These are phyloP conservation scores for Microtus californicus DNA, from an alignment of 2,797 vertebrate genomes.

Conservation along the genomic window DNA sequence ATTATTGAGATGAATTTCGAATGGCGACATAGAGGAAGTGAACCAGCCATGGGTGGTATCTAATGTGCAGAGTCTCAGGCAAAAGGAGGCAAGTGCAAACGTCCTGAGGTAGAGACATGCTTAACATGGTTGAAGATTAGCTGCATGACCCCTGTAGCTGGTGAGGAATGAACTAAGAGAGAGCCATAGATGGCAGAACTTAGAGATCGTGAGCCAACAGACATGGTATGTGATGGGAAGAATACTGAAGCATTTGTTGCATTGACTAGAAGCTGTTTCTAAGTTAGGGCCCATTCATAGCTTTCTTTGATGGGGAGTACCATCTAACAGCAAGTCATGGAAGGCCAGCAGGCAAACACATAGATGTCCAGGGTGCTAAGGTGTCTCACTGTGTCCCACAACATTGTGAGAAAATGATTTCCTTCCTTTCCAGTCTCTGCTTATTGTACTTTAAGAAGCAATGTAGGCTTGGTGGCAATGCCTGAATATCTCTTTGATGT, in stretches of 20 bases:
- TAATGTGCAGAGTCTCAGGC: neutral
- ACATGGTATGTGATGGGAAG: neutral
- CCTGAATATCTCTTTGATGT: neutral
- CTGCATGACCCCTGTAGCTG: neutral
- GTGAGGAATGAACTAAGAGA: neutral
- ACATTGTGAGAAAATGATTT: neutral
- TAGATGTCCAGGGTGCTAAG: neutral
- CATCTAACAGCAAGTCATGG: conserved; percentile 6
- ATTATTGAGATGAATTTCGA: neutral
- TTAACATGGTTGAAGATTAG: neutral
- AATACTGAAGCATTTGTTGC: neutral
- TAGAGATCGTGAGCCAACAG: neutral
- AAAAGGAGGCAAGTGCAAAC: neutral
- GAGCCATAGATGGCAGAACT: too few relatives aligned
- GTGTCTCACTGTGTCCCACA: neutral
- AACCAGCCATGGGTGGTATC: neutral
- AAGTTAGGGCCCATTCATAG: neutral
- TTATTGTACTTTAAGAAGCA: conserved; percentile 37
- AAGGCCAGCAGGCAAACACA: neutral
- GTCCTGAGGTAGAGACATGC: neutral
- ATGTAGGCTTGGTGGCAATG: neutral
- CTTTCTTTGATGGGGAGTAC: neutral
- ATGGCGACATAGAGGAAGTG: neutral
- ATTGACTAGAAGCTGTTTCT: neutral
- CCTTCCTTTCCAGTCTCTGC: conserved; percentile 15